Evolutionary conservation across 2,888 invertebrate species (phyloP).

Genomic region (Rugalucina vietnamica): DNA sequence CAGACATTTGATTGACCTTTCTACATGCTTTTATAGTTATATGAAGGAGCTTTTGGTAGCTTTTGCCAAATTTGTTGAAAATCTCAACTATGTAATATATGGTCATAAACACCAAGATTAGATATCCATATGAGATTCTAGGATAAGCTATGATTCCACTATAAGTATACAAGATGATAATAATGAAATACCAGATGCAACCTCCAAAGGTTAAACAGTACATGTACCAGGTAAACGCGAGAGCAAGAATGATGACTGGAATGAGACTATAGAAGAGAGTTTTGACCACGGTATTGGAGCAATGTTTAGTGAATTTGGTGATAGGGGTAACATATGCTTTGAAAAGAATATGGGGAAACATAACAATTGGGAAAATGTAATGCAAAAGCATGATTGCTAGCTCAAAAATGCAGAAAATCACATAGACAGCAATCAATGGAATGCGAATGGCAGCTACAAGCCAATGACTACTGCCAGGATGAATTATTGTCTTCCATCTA

Average conservation of each 20-base stretch:
- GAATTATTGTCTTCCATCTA: conserved; percentile 3
- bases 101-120: conserved; percentile 45
- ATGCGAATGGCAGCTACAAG: too few relatives aligned
- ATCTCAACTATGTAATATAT: conserved; percentile 50
- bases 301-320: not conserved
- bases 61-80: conserved; percentile 21
- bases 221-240: conserved; percentile 45
- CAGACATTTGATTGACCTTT: too few relatives aligned
- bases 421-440: not conserved
- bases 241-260: conserved; percentile 8
- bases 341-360: conserved; percentile 20
- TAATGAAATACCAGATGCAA: conserved; percentile 47
- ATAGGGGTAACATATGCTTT: conserved; percentile 22
- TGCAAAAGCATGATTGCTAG: not conserved
- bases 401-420: conserved; percentile 28
- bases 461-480: not conserved
- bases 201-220: conserved; percentile 45
- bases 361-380: conserved; percentile 44
- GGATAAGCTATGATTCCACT: conserved; percentile 48
- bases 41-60: conserved; percentile 34
- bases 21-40: conserved; percentile 31
- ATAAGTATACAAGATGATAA: conserved; percentile 48
- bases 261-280: not conserved
- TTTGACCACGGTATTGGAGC: not conserved
- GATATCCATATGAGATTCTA: conserved; percentile 43